A percentile compares a stretch with the other conserved stretches of the same genome.
phyloP scores from a whole-genome alignment of 2,797 vertebrate genomes.

The Sparus aurata region DNA sequence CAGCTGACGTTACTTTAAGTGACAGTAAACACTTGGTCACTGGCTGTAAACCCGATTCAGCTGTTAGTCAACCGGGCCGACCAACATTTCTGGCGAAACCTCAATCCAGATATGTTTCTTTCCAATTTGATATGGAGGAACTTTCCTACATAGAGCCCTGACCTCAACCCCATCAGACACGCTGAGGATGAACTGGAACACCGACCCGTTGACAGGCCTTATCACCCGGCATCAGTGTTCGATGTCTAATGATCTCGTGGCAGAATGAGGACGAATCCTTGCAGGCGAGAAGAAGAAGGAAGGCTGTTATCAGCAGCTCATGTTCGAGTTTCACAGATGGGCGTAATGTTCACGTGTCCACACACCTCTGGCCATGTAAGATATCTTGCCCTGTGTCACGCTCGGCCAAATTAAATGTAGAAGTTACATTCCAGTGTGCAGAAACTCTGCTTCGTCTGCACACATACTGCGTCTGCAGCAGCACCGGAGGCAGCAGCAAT shows the following conservation, averaged over 20 bases:
- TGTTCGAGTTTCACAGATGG: neutral
- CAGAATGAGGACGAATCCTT: neutral
- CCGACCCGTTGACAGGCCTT: accelerated
- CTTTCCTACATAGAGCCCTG: neutral
- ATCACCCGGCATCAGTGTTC: neutral
- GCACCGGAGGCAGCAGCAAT: constrained; percentile 25
- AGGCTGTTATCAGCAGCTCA: neutral
- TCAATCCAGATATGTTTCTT: neutral
- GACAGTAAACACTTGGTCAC: too few relatives aligned
- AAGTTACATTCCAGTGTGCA: neutral
- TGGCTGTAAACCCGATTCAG: too few relatives aligned
- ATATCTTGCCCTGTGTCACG: neutral
- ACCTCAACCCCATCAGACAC: neutral
- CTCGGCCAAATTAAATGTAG: neutral
- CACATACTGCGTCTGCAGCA: neutral
- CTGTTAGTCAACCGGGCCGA: too few relatives aligned
- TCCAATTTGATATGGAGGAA: neutral
- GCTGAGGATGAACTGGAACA: neutral
- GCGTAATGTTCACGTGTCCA: neutral
- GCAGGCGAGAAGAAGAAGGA: too few relatives aligned
- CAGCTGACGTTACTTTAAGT: too few relatives aligned
- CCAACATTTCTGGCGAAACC: too few relatives aligned
- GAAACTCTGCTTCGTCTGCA: neutral
- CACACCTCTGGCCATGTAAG: neutral
- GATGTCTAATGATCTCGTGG: neutral